These are phyloP conservation scores for Pheucticus melanocephalus DNA, from an alignment of 2,113 vertebrate species.

Conservation along the genomic window DNA sequence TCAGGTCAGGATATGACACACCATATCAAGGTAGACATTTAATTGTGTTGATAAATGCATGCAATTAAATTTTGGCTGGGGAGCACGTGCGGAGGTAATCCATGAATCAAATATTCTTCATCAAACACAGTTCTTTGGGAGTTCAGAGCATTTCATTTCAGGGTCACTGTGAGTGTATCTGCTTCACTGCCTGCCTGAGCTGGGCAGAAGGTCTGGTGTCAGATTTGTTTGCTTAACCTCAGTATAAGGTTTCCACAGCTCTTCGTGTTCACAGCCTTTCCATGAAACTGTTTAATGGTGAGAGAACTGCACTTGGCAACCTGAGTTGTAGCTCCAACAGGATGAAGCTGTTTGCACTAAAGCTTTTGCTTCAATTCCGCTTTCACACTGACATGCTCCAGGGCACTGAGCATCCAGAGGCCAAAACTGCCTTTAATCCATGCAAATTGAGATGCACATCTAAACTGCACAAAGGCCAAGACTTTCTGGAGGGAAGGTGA, in stretches of 20 bases:
- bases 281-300: background rate
- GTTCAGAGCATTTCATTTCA: background rate
- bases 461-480: background rate
- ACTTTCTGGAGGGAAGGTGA: background rate
- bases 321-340: background rate
- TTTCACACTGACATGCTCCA: fast-evolving
- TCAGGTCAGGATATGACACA: background rate
- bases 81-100: background rate
- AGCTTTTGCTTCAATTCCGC: background rate
- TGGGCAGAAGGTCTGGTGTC: background rate
- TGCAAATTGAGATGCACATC: background rate
- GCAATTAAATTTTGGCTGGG: background rate
- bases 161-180: background rate
- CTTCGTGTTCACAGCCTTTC: background rate
- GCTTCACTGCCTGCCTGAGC: background rate
- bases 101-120: background rate
- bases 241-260: conserved; percentile 12
- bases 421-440: background rate
- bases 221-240: conserved; percentile 42
- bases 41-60: background rate
- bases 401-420: background rate
- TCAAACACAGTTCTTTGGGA: fast-evolving
- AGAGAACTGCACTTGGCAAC: background rate
- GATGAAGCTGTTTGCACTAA: background rate
- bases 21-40: background rate